These are phyloP conservation scores for Boloria euphrosyne DNA, from an alignment of 2,888 invertebrate genomes.

Conservation along the genomic window DNA sequence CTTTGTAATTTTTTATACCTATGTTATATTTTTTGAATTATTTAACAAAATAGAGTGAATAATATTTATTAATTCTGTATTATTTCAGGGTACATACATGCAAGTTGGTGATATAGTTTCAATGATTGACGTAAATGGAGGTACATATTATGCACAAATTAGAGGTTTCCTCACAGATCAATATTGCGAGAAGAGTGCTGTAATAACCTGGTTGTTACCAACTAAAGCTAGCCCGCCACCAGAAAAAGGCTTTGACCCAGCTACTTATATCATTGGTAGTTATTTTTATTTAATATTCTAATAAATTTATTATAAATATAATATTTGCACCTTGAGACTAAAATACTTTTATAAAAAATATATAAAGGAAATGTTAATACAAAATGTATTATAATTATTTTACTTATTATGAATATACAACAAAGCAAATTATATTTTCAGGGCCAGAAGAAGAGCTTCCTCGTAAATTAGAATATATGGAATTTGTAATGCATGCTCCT, in stretches of 20 bases:
- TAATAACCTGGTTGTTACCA: conserved; percentile 95
- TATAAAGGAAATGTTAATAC: too few relatives aligned
- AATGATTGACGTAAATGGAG: conserved; percentile 88
- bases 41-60: background rate
- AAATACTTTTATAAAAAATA: too few relatives aligned
- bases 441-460: conserved; percentile 96
- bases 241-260: conserved; percentile 91
- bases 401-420: background rate
- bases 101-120: conserved; percentile 96
- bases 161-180: conserved; percentile 94
- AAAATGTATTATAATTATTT: background rate
- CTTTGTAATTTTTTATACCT: too few relatives aligned
- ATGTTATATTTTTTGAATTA: too few relatives aligned
- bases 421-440: conserved; percentile 50
- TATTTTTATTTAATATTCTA: background rate
- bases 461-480: conserved; percentile 91
- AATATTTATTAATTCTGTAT: conserved; percentile 28
- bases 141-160: conserved; percentile 94
- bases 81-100: conserved; percentile 86
- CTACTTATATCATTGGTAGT: conserved; percentile 93
- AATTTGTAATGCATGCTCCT: conserved; percentile 96
- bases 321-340: too few relatives aligned
- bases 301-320: too few relatives aligned
- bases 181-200: conserved; percentile 96
- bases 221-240: conserved; percentile 90